A percentile compares a stretch with the other conserved stretches of the same genome.
Evolutionary conservation across 2,113 vertebrate species (phyloP).

Genomic region (Oceanites oceanicus): DNA sequence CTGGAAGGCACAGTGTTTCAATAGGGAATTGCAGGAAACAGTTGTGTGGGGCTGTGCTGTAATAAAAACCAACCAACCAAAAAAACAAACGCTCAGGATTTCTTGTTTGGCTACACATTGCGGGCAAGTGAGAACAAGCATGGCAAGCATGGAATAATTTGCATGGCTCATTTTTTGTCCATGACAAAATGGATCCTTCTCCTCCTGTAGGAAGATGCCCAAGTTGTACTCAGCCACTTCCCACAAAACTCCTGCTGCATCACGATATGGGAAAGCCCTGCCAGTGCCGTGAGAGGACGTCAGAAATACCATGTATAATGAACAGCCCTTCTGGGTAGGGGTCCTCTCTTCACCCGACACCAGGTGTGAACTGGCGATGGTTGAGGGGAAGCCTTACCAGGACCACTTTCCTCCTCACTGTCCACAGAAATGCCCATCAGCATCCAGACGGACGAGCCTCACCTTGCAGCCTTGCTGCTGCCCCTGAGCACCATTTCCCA

Average conservation of each 20-base stretch:
- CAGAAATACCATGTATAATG: neutral
- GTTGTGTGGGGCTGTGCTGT: neutral
- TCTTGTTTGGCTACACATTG: neutral
- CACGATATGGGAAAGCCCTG: neutral
- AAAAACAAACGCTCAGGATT: neutral
- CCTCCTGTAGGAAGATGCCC: neutral
- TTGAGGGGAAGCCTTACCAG: neutral
- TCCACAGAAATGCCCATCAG: neutral
- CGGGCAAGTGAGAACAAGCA: neutral
- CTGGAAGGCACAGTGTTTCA: neutral
- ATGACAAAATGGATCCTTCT: neutral
- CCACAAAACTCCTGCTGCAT: neutral
- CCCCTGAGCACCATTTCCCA: neutral
- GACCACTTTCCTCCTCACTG: neutral
- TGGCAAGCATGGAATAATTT: neutral
- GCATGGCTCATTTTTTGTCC: neutral
- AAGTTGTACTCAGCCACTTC: neutral
- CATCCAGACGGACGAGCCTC: neutral
- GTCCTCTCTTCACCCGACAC: neutral
- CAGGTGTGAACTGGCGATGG: neutral
- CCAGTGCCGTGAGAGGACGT: neutral
- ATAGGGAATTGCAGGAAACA: neutral
- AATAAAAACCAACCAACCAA: neutral
- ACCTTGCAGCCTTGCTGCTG: fast-evolving
- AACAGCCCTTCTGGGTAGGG: neutral